A percentile compares a stretch with the other conserved stretches of the same genome.
Evolutionary conservation across 2,888 invertebrate species (phyloP).

Genomic region (Drosophila lutescens): DNA sequence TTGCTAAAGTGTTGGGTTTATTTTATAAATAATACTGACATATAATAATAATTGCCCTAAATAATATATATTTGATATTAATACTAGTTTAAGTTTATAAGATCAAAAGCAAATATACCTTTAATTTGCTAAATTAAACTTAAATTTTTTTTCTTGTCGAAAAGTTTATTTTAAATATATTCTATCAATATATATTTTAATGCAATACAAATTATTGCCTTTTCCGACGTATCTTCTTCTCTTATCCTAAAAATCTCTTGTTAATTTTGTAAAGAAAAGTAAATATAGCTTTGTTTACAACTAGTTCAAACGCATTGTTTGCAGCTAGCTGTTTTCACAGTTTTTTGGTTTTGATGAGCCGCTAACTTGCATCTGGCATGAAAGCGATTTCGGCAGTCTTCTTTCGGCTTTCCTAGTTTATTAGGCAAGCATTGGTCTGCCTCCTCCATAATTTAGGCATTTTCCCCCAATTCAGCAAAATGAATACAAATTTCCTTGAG

Average conservation of each 20-base stretch:
- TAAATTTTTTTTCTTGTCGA: no score
- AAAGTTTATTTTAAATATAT: no score
- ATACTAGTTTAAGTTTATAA: no score
- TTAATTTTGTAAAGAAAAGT: constrained; percentile 6
- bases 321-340: constrained; percentile 6
- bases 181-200: neutral
- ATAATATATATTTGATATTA: no score
- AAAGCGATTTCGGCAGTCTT: constrained; percentile 11
- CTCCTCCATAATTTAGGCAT: constrained; percentile 48
- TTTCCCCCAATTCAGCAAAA: constrained; percentile 45
- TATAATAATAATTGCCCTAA: no score
- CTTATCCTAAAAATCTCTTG: neutral
- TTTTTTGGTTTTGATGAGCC: neutral
- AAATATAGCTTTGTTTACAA: constrained; percentile 16
- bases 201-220: neutral
- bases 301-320: constrained; percentile 9
- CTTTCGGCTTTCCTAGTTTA: constrained; percentile 32
- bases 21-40: no score
- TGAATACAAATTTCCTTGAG: constrained; percentile 44
- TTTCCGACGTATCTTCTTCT: neutral
- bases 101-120: no score
- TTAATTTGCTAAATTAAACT: no score
- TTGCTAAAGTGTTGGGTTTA: neutral
- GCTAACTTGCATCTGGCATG: constrained; percentile 3
- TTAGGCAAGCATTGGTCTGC: constrained; percentile 16